phyloP scores from a whole-genome alignment of 2,113 vertebrate genomes.

The Sceloporus tristichus region DNA sequence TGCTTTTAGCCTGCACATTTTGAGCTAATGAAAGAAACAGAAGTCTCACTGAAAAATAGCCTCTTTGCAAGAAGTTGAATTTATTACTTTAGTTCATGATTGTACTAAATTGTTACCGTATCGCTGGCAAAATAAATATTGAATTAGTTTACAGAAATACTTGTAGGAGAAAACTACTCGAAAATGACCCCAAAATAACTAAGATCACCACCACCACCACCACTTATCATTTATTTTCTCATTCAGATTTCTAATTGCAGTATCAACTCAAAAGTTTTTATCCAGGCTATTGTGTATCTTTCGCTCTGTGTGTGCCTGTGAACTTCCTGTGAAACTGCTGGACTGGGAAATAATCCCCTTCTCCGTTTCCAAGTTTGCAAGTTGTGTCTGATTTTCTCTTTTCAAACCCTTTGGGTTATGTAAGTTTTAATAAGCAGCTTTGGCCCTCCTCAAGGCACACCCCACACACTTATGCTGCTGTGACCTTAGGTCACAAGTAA shows the following conservation, averaged over 20 bases:
- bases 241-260: constrained; percentile 29
- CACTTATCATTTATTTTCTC: not conserved
- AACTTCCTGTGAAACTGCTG: constrained; percentile 7
- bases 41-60: constrained; percentile 16
- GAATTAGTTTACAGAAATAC: constrained; percentile 14
- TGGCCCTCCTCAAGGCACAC: constrained; percentile 82
- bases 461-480: constrained; percentile 84
- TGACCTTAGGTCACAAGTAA: constrained; percentile 94
- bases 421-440: constrained; percentile 78
- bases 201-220: too few relatives aligned
- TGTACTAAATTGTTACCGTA: not conserved
- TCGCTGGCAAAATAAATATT: constrained; percentile 33
- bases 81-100: constrained; percentile 17
- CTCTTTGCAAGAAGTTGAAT: constrained; percentile 18
- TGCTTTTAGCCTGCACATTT: constrained; percentile 18
- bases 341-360: constrained; percentile 42
- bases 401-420: constrained; percentile 67
- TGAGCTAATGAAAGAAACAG: constrained; percentile 34
- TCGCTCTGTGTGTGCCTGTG: constrained; percentile 7
- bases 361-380: not conserved
- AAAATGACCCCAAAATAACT: not conserved
- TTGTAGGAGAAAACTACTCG: too few relatives aligned
- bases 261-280: not conserved
- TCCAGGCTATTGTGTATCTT: too few relatives aligned
- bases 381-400: constrained; percentile 62